phyloP scores from a whole-genome alignment of 2,797 vertebrate genomes.

The Toxotes lorentzi region DNA sequence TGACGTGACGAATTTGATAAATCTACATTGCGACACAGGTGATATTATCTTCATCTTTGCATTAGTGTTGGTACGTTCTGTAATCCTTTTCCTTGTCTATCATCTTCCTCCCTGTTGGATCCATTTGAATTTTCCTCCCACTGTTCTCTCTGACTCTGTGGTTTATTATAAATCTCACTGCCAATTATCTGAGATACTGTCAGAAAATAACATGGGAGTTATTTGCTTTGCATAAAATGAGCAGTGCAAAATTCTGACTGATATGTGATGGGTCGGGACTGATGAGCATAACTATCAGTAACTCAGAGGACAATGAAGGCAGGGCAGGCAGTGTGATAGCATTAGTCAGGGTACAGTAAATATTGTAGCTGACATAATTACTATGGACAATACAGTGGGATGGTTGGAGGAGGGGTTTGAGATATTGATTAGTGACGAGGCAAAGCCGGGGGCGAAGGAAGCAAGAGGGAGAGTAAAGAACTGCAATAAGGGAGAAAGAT shows the following conservation, averaged over 20 bases:
- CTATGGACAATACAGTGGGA: background rate
- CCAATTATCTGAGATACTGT: constrained; percentile 48
- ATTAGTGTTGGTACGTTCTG: constrained; percentile 35
- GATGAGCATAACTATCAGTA: constrained; percentile 21
- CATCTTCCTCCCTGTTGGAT: constrained; percentile 39
- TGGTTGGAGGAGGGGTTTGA: background rate
- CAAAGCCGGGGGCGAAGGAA: background rate
- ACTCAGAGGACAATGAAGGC: background rate
- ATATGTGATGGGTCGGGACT: constrained; percentile 14
- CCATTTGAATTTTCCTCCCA: constrained; percentile 54
- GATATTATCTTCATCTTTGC: constrained; percentile 48
- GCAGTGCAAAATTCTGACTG: constrained; percentile 14
- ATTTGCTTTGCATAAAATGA: constrained; percentile 46
- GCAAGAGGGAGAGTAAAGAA: background rate
- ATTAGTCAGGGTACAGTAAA: constrained; percentile 36
- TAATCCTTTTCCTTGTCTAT: constrained; percentile 54
- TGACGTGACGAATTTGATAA: constrained; percentile 44
- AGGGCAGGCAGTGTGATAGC: constrained; percentile 5
- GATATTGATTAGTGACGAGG: background rate
- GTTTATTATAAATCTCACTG: constrained; percentile 37
- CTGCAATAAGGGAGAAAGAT: background rate
- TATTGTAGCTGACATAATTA: constrained; percentile 49
- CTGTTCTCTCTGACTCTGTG: constrained; percentile 46
- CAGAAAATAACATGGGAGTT: constrained; percentile 23
- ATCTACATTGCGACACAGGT: constrained; percentile 23